Conservation (phyloP, 2,888 invertebrate genomes). For the Phyllotreta cruciferae region DNA sequence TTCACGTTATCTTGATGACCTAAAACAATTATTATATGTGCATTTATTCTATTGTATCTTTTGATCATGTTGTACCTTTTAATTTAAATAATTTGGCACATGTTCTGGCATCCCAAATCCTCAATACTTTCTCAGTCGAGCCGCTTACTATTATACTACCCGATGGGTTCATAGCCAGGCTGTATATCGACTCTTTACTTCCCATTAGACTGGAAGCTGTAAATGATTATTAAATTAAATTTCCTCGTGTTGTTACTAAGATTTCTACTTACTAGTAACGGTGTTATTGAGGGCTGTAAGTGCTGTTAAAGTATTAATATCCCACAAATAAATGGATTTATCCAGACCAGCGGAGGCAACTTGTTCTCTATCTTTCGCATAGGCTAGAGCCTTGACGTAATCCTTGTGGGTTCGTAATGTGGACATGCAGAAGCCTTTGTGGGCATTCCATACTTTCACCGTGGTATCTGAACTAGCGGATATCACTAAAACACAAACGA, state of each 20-base stretch:
- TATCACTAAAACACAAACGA: conserved; percentile 74
- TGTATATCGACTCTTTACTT: conserved; percentile 98
- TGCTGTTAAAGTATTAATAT: conserved; percentile 96
- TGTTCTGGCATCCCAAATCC: conserved; percentile 97
- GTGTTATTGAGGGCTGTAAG: conserved; percentile 98
- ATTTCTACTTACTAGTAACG: conserved; percentile 91
- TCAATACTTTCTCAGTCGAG: conserved; percentile 91
- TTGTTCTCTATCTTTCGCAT: conserved; percentile 95
- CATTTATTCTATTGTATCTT: too few species aligned
- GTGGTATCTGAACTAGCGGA: conserved; percentile 99
- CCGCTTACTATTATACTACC: conserved; percentile 97
- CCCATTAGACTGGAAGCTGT: conserved; percentile 93
- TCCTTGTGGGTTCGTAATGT: conserved; percentile 97
- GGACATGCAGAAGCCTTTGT: conserved; percentile 99
- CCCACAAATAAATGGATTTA: conserved; percentile 97
- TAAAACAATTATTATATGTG: too few species aligned
- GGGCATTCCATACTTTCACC: conserved; percentile 99
- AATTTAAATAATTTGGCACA: conserved; percentile 95
- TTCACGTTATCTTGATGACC: conserved; percentile 97
- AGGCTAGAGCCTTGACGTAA: conserved; percentile 97
- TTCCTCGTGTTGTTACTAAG: too few species aligned
- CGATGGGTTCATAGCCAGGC: conserved; percentile 96
- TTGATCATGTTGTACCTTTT: too few species aligned
- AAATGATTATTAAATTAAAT: too few species aligned
- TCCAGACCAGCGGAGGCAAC: conserved; percentile 97